phyloP scores from a whole-genome alignment of 2,888 invertebrate species.

The Platycheirus rosarum region DNA sequence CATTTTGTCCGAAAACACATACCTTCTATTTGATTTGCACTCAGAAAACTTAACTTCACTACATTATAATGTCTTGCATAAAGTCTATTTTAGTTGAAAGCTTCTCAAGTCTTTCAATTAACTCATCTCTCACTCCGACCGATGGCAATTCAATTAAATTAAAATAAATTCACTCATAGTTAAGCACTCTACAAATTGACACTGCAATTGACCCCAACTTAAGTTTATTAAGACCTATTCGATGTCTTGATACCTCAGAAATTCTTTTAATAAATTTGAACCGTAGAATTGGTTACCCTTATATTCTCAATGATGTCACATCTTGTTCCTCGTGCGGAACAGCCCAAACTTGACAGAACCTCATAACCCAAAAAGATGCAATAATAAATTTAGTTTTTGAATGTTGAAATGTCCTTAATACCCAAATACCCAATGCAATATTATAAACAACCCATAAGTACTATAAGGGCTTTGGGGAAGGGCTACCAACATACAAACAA shows the following conservation, averaged over 20 bases:
- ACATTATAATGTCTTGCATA: too few relatives aligned
- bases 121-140: neutral
- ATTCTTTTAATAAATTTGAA: conserved; percentile 1
- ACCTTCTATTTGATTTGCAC: too few relatives aligned
- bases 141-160: conserved; percentile 33
- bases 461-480: neutral
- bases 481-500: neutral
- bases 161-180: conserved; percentile 20
- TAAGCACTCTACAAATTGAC: conserved; percentile 41
- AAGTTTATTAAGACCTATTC: conserved; percentile 6
- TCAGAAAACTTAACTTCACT: too few relatives aligned
- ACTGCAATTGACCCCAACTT: conserved; percentile 35
- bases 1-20: too few relatives aligned
- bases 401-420: conserved; percentile 41
- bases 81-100: neutral
- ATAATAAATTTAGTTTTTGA: conserved; percentile 32
- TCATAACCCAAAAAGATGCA: conserved; percentile 37
- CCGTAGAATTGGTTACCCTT: neutral
- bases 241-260: neutral
- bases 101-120: neutral
- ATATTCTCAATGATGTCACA: conserved; percentile 19
- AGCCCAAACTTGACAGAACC: conserved; percentile 1
- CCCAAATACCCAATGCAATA: conserved; percentile 42
- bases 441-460: conserved; percentile 34
- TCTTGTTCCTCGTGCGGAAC: neutral